Percentiles rank a stretch among this genome's conserved stretches.
Evolutionary conservation across 2,888 invertebrate species (phyloP).

Genomic region (Tiliacea citrago): DNA sequence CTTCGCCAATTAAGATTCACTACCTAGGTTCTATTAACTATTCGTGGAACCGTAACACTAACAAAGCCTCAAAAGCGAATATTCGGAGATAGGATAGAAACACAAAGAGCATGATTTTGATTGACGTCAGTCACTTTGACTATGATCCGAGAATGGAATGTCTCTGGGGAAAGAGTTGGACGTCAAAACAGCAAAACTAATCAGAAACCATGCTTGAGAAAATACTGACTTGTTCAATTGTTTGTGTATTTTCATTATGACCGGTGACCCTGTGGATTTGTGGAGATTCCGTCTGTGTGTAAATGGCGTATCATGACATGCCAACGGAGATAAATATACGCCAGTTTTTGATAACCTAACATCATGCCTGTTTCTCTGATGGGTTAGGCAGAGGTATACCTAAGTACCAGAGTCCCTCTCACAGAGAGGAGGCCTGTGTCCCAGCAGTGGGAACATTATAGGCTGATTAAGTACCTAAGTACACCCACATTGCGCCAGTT

Average conservation of each 20-base stretch:
- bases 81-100: neutral
- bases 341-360: neutral
- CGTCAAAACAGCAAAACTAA: neutral
- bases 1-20: neutral
- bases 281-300: neutral
- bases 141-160: neutral
- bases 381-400: neutral
- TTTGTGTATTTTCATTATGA: neutral
- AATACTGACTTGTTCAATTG: neutral
- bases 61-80: neutral
- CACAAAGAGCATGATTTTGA: conserved; percentile 18
- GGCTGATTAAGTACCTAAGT: neutral
- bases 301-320: neutral
- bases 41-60: neutral
- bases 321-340: neutral
- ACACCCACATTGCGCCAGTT: neutral
- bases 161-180: conserved; percentile 11
- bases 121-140: neutral
- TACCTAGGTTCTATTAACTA: neutral
- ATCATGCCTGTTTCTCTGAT: neutral
- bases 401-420: no score
- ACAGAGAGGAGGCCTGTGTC: no score
- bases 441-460: no score
- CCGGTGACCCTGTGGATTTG: neutral
- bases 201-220: conserved; percentile 7